Evolutionary conservation across 2,888 invertebrate species (phyloP), one percentile per base, ranked within the genome.

Genomic region (Lampropteryx suffumata): DNA sequence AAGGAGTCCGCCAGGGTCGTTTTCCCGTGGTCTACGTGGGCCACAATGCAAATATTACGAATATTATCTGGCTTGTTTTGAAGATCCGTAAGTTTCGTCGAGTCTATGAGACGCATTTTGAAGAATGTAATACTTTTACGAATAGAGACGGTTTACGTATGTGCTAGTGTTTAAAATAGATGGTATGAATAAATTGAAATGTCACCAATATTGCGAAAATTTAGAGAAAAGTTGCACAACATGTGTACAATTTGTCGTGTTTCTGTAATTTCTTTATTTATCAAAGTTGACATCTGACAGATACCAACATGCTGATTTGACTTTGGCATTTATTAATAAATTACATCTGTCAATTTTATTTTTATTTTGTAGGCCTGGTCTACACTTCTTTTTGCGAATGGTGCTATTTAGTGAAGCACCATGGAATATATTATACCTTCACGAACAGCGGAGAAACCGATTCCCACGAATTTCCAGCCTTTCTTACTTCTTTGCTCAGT

Each of bases 21-120:
- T 86, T 99, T 99, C 0, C 99, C 99, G 92, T 99, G 99, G 81
- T 99, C 99, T 59, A 99, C 99, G 91, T 99, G 99, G 8, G 99
- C 99, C 72, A 99, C 91, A 68, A 99, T 98, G 79, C 98, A 99
- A 69, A 99, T 96, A 88, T 99, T 99, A 46, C 98, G 92, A 65
- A 99, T 94, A 73, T 92, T 92, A 51, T 90, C 76, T 8, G 94
- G 92, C 65, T 92, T 90, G 64, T 91, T 92, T 85, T 97, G 97
- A 55, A 97, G 92, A 64, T 92, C 85, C 12, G 80, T 76, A 57
- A 95, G 84, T 79, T 92, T 93, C 10, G 90, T 82, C 3, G 86
- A 74, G 59, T 86, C 90, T 33, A 94, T 84, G 3, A 91, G 75
- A 68, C 92, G 90, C 94, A 94, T 94, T 59, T 72, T 88, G 62